These are phyloP conservation scores for Oncorhynchus mykiss DNA, from an alignment of 2,113 vertebrate species.

Conservation along the genomic window DNA sequence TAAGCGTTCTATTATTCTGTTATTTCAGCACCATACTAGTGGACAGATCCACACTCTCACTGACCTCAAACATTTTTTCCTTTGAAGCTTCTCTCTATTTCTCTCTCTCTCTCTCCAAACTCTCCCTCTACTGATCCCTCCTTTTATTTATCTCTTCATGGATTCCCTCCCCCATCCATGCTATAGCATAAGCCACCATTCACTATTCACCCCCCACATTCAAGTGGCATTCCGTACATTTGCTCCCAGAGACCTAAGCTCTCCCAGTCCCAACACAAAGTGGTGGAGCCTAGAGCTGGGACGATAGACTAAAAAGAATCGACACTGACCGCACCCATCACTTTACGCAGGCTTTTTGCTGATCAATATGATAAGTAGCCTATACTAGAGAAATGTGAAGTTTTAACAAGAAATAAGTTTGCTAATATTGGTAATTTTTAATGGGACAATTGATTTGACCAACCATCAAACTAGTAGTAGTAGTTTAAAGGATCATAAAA, in stretches of 20 bases:
- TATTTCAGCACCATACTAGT: neutral
- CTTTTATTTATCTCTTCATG: neutral
- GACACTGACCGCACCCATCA: no score
- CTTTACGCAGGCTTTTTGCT: no score
- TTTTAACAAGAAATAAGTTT: no score
- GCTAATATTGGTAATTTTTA: no score
- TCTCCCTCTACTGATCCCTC: neutral
- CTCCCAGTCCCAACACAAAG: conserved; percentile 1
- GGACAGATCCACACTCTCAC: neutral
- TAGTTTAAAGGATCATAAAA: no score
- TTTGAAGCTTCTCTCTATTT: neutral
- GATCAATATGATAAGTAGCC: no score
- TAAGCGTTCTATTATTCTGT: neutral
- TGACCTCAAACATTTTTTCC: neutral
- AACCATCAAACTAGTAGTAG: no score
- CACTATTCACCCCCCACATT: conserved; percentile 23
- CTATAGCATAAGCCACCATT: conserved; percentile 9
- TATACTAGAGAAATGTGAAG: no score
- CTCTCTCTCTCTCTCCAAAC: neutral
- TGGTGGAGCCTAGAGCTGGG: conserved; percentile 14
- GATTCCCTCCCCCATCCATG: neutral
- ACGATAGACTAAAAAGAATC: neutral
- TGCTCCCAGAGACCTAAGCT: neutral
- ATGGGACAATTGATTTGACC: no score
- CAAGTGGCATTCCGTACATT: conserved; percentile 48